Evolutionary conservation across 2,888 invertebrate species (phyloP).

Genomic region (Bimastos eiseni): DNA sequence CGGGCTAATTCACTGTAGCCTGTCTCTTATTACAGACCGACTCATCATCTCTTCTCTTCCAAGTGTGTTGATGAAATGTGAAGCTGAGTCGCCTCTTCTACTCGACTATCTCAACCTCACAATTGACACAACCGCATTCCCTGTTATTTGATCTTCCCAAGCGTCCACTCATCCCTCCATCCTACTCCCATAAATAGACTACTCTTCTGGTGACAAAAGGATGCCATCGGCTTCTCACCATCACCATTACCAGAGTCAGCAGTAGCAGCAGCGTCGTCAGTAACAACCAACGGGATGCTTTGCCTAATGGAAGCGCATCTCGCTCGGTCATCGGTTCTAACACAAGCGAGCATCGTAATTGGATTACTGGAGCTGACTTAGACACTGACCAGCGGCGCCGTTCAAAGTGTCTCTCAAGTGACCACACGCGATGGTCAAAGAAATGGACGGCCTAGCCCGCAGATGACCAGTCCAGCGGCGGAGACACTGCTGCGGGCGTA

Average conservation of each 20-base stretch:
- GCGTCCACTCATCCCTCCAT: not conserved
- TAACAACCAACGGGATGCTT: not conserved
- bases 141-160: not conserved
- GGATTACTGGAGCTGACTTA: not conserved
- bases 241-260: not conserved
- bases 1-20: not conserved
- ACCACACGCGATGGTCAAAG: not conserved
- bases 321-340: not conserved
- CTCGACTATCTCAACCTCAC: not conserved
- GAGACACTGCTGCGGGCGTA: not conserved
- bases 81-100: not conserved
- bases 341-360: not conserved
- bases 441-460: not conserved
- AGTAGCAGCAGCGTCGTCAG: not conserved
- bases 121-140: not conserved
- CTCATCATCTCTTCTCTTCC: not conserved
- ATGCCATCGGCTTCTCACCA: not conserved
- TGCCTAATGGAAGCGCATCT: not conserved
- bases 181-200: not conserved
- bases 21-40: not conserved
- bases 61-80: not conserved
- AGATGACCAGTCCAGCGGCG: not conserved
- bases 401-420: constrained; percentile 5
- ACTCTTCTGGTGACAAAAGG: not conserved
- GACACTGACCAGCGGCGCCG: constrained; percentile 13